These are phyloP conservation scores for Euphysa ruthae DNA, from an alignment of 30 jellyfish, hydroid and myxozoan genomes.

Conservation along the genomic window DNA sequence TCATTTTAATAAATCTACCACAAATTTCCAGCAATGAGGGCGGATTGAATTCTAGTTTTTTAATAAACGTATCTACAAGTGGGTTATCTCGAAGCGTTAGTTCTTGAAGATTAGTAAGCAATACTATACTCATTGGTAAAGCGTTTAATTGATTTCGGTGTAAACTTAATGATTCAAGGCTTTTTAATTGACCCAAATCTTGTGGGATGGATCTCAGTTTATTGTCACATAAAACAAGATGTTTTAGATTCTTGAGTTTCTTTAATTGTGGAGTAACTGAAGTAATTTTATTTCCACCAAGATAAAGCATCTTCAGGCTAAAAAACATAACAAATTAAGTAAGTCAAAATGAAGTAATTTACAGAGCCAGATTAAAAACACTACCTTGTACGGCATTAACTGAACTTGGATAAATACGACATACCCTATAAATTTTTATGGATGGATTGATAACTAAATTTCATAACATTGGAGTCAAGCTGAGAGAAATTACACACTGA, in stretches of 20 bases:
- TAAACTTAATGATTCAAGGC: constrained; percentile 73
- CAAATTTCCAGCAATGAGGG: constrained; percentile 88
- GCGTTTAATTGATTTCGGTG: constrained; percentile 75
- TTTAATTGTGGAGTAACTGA: constrained; percentile 56
- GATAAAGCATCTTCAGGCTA: constrained; percentile 82
- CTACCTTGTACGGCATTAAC: no score
- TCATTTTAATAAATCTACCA: constrained; percentile 74
- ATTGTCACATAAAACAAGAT: constrained; percentile 83
- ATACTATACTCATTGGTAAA: constrained; percentile 83
- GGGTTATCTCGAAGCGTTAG: constrained; percentile 94
- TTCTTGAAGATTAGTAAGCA: constrained; percentile 72
- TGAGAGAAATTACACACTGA: no score
- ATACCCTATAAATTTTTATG: no score
- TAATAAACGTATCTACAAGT: constrained; percentile 74
- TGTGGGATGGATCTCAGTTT: constrained; percentile 63
- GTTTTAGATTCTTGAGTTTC: constrained; percentile 48
- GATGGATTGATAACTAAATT: no score
- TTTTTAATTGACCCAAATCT: constrained; percentile 75
- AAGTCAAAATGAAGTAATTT: no score
- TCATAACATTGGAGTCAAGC: no score
- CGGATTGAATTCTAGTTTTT: constrained; percentile 80
- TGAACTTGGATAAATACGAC: no score
- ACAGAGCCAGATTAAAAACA: no score
- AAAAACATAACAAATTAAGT: no score
- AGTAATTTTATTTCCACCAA: constrained; percentile 74